Conservation (phyloP, 2,888 invertebrate genomes). For the Dyspetes luteomarginatus region DNA sequence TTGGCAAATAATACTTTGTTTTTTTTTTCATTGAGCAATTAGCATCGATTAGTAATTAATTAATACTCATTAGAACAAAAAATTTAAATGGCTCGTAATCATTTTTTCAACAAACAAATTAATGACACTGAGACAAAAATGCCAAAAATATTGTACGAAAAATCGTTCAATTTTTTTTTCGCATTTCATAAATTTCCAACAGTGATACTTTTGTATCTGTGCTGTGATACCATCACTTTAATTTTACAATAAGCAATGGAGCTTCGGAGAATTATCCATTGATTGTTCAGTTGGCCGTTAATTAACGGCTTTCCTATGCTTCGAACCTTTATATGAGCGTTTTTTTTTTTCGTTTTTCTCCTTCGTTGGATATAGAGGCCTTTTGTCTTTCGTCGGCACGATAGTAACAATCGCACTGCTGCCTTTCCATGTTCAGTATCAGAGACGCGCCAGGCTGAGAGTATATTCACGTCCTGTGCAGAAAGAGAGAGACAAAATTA, state of each 20-base stretch:
- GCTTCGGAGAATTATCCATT: conserved; percentile 11
- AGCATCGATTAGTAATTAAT: too few relatives aligned
- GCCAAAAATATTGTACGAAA: not conserved
- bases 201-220: not conserved
- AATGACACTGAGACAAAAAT: too few relatives aligned
- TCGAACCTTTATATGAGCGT: conserved; percentile 5
- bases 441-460: conserved; percentile 38
- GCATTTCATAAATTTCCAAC: not conserved
- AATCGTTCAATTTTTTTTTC: not conserved
- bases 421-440: conserved; percentile 31
- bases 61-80: too few relatives aligned
- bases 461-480: not conserved
- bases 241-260: conserved; percentile 39
- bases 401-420: conserved; percentile 47
- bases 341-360: conserved; percentile 9
- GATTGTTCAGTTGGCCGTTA: conserved; percentile 39
- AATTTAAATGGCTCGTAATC: too few relatives aligned
- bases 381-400: conserved; percentile 22
- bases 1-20: too few relatives aligned
- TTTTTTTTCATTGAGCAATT: too few relatives aligned
- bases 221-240: not conserved
- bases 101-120: too few relatives aligned
- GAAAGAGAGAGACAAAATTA: conserved; percentile 7
- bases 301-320: conserved; percentile 25
- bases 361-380: conserved; percentile 12